Percentiles rank a stretch among this genome's conserved stretches.
Evolutionary conservation across 2,113 vertebrate species (phyloP).

Genomic region (Hippolais icterina): DNA sequence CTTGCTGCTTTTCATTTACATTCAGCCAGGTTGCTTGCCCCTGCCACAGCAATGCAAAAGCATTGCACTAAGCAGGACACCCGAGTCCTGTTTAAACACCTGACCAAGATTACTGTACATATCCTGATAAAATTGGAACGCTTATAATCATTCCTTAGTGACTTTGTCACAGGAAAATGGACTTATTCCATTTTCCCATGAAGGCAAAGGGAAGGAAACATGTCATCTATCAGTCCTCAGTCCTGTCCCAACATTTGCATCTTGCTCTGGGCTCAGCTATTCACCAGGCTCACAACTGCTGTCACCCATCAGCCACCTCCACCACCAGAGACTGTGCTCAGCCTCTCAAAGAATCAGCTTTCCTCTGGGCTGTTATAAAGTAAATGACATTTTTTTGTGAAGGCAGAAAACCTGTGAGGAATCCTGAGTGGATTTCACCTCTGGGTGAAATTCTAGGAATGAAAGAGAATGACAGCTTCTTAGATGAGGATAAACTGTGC

Average conservation of each 20-base stretch:
- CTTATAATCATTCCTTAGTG: neutral
- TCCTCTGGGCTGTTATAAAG: neutral
- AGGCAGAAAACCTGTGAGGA: neutral
- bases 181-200: neutral
- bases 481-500: neutral
- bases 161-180: neutral
- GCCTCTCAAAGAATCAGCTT: neutral
- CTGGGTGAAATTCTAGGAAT: neutral
- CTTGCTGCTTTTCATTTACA: neutral
- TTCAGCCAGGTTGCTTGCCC: neutral
- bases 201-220: neutral
- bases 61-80: neutral
- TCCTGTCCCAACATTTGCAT: neutral
- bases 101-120: neutral
- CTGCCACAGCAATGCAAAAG: neutral
- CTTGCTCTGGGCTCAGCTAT: neutral
- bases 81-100: neutral
- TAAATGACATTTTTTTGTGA: neutral
- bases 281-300: neutral
- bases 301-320: neutral
- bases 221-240: rapidly evolving
- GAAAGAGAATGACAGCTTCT: neutral
- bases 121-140: neutral
- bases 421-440: neutral
- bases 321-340: neutral